phyloP scores from a whole-genome alignment of 2,797 vertebrate species.

The Passerculus sandwichensis region DNA sequence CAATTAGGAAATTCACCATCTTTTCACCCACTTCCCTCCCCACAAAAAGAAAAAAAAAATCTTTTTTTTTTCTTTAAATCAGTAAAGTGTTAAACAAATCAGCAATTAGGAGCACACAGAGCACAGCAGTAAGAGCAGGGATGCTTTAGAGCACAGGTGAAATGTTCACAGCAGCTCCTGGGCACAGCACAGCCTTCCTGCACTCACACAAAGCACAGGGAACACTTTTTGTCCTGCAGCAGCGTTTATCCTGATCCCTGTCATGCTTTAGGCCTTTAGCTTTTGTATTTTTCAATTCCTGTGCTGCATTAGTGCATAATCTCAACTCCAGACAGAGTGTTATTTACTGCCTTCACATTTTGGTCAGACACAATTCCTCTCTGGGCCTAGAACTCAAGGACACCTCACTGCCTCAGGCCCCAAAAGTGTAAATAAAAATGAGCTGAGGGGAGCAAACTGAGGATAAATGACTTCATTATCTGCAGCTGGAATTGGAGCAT shows the following conservation, averaged over 20 bases:
- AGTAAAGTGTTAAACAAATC: constrained; percentile 77
- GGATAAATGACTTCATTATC: accelerated
- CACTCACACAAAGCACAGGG: background rate
- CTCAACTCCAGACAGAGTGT: background rate
- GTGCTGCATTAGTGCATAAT: background rate
- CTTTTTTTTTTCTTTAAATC: constrained; percentile 48
- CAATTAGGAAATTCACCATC: constrained; percentile 76
- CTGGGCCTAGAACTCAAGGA: too few relatives aligned
- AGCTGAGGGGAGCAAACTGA: background rate
- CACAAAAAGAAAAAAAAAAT: constrained; percentile 46
- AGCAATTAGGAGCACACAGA: constrained; percentile 77
- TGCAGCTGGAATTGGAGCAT: background rate
- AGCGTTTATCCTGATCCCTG: accelerated
- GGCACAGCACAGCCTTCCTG: background rate
- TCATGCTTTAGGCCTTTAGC: too few relatives aligned
- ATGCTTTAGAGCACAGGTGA: constrained; percentile 72
- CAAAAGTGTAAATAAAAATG: background rate
- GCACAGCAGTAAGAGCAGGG: constrained; percentile 71
- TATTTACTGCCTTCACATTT: background rate
- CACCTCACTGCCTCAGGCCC: too few relatives aligned
- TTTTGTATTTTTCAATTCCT: too few relatives aligned
- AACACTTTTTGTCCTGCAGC: background rate
- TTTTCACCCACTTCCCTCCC: background rate
- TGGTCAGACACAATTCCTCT: background rate
- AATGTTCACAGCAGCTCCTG: constrained; percentile 48